These are phyloP conservation scores for Acarapis woodi DNA, from an alignment of 1,140 invertebrate species.

Conservation along the genomic window DNA sequence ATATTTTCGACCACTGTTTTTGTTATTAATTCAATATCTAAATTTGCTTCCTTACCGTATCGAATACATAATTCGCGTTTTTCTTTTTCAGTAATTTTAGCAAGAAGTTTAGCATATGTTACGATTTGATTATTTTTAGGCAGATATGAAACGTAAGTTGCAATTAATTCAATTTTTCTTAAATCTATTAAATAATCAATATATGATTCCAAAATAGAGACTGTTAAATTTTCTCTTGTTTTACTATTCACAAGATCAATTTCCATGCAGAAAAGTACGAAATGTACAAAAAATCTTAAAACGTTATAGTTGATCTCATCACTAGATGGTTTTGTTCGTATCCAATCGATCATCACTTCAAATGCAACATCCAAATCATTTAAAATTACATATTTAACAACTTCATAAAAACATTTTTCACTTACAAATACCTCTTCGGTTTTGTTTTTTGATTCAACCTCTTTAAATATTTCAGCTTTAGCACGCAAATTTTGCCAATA, in stretches of 20 bases:
- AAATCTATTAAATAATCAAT: slow-evolving; percentile 34
- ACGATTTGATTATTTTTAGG: slow-evolving; percentile 34
- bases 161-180: slow-evolving; percentile 41
- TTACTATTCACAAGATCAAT: slow-evolving; percentile 29
- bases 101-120: slow-evolving; percentile 46
- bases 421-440: slow-evolving; percentile 14
- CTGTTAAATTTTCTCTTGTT: slow-evolving; percentile 29
- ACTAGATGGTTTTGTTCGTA: slow-evolving; percentile 1
- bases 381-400: slow-evolving; percentile 46
- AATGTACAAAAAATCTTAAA: slow-evolving; percentile 41
- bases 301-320: slow-evolving; percentile 17
- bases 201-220: slow-evolving; percentile 39
- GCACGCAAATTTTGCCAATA: slow-evolving; percentile 42
- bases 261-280: slow-evolving; percentile 46
- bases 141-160: slow-evolving; percentile 48
- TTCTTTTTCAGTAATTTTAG: slow-evolving; percentile 30
- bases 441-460: slow-evolving; percentile 1
- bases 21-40: slow-evolving; percentile 53
- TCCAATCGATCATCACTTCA: slow-evolving; percentile 9
- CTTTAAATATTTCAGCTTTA: slow-evolving; percentile 6
- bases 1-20: slow-evolving; percentile 50
- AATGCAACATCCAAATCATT: slow-evolving; percentile 27
- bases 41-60: slow-evolving; percentile 35
- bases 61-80: slow-evolving; percentile 26
- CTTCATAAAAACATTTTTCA: slow-evolving; percentile 27